Conservation (phyloP, 2,113 vertebrate species). For the Dolichotis patagonum region DNA sequence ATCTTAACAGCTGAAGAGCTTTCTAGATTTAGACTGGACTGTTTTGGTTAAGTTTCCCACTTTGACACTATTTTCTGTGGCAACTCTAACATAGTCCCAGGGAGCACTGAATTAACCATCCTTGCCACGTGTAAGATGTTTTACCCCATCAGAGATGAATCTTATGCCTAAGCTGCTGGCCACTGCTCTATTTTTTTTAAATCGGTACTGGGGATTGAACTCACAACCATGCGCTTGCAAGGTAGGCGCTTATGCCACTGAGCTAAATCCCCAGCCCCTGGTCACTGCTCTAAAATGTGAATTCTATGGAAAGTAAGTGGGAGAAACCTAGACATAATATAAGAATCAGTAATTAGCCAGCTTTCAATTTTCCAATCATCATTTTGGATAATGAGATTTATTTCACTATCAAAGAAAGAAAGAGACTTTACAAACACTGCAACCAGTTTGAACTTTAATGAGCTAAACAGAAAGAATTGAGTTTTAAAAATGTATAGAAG, state of each 20-base stretch:
- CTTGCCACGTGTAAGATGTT: background rate
- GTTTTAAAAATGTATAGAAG: slow-evolving; percentile 62
- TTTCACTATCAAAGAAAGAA: slow-evolving; percentile 71
- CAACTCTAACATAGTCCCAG: background rate
- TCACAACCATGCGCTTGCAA: no score
- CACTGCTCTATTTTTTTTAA: no score
- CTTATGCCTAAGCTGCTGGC: background rate
- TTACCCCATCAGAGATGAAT: slow-evolving; percentile 15
- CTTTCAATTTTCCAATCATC: slow-evolving; percentile 45
- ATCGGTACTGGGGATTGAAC: no score
- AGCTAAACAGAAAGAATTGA: slow-evolving; percentile 60
- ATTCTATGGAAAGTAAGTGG: slow-evolving; percentile 25
- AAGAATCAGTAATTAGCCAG: slow-evolving; percentile 30
- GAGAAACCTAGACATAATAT: slow-evolving; percentile 38
- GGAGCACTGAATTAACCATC: background rate
- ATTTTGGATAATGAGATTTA: slow-evolving; percentile 25
- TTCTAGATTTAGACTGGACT: background rate
- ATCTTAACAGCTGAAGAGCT: background rate
- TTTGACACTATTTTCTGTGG: background rate
- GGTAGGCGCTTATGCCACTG: no score
- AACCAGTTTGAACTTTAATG: slow-evolving; percentile 64
- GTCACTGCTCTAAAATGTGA: background rate
- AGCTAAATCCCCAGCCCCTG: no score
- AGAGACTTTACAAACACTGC: slow-evolving; percentile 33
- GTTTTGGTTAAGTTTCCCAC: slow-evolving; percentile 28